These are phyloP conservation scores for Embidobia sp. DNA, from an alignment of 2,888 invertebrate species.

Conservation along the genomic window DNA sequence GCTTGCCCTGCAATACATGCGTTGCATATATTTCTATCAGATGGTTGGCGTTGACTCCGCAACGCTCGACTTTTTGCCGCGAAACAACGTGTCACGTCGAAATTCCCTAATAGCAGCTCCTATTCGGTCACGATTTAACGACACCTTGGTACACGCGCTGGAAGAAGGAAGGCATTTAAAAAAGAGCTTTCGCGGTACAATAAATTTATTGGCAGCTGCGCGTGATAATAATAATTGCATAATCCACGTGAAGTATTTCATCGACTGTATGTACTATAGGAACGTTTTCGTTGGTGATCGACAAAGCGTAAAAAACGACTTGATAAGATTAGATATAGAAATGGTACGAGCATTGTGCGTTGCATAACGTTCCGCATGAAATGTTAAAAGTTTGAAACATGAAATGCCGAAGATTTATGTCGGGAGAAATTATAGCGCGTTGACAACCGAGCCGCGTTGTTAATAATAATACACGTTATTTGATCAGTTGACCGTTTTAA, in stretches of 20 bases:
- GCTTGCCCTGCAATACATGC: constrained; percentile 40
- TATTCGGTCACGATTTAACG: constrained; percentile 9
- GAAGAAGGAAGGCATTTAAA: too few relatives aligned
- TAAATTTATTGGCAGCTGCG: constrained; percentile 5
- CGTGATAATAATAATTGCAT: constrained; percentile 35
- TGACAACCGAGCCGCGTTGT: background rate
- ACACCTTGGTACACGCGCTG: too few relatives aligned
- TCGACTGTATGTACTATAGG: constrained; percentile 18
- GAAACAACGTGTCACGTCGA: constrained; percentile 8
- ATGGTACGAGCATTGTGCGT: constrained; percentile 16
- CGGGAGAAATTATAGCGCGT: constrained; percentile 1
- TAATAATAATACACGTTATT: background rate
- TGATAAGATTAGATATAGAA: constrained; percentile 41
- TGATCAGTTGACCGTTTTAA: too few relatives aligned
- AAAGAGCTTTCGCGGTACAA: too few relatives aligned
- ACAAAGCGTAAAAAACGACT: background rate
- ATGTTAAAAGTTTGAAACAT: constrained; percentile 21
- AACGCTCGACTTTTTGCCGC: constrained; percentile 31
- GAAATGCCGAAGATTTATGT: constrained; percentile 24
- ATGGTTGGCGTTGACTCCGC: constrained; percentile 37
- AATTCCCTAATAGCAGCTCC: constrained; percentile 16
- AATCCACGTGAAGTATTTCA: constrained; percentile 31
- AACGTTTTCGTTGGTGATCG: constrained; percentile 15
- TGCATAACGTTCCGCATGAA: constrained; percentile 26
- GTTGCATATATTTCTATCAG: constrained; percentile 33